Percentiles rank a stretch among this genome's conserved stretches.
Conservation (phyloP, 1,140 invertebrate genomes). For the Archivesica marissinica region DNA sequence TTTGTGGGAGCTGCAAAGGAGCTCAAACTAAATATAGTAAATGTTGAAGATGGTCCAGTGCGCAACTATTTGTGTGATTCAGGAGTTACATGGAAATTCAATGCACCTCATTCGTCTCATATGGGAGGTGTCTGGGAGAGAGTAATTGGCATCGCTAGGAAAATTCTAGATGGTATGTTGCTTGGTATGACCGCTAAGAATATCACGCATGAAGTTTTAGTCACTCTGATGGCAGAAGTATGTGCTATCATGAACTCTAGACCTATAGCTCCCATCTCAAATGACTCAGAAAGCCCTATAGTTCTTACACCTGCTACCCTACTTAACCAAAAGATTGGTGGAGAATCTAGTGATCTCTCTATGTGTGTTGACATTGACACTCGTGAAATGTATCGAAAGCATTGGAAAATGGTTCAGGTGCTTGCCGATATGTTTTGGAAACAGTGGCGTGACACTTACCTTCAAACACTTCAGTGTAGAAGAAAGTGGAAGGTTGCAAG, state of each 20-base stretch:
- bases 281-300: constrained; percentile 51
- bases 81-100: constrained; percentile 3
- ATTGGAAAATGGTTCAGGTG: constrained; percentile 60
- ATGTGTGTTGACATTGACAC: not conserved
- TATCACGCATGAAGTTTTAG: constrained; percentile 55
- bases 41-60: constrained; percentile 14
- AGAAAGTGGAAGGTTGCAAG: constrained; percentile 44
- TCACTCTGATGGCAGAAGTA: constrained; percentile 62
- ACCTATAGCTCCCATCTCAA: constrained; percentile 56
- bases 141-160: constrained; percentile 50
- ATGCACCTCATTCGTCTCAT: constrained; percentile 40
- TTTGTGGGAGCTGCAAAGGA: constrained; percentile 62
- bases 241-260: constrained; percentile 61
- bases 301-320: constrained; percentile 59
- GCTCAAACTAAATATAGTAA: not conserved
- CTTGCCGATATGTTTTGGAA: constrained; percentile 63
- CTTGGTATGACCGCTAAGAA: constrained; percentile 25
- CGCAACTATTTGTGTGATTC: not conserved
- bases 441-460: constrained; percentile 56
- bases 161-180: constrained; percentile 55
- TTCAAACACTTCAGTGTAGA: constrained; percentile 59
- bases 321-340: constrained; percentile 57
- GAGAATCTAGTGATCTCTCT: not conserved
- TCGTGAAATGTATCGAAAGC: constrained; percentile 40
- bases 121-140: constrained; percentile 56